Conservation (phyloP, 2,888 invertebrate genomes). For the Cloeon dipterum region DNA sequence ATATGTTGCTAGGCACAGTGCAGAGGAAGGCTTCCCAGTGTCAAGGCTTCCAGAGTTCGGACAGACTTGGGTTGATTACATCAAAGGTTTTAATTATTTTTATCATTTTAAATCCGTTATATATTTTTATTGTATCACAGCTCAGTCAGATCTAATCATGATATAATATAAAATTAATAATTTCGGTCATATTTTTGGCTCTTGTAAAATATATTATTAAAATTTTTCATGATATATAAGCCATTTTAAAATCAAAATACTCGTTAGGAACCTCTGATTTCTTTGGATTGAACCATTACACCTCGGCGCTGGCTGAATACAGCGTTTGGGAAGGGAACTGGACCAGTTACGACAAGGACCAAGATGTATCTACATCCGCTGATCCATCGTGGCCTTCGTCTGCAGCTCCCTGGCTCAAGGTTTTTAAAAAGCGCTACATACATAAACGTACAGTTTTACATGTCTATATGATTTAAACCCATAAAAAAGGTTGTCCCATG, state of each 20-base stretch:
- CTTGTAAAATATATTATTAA: too few species aligned
- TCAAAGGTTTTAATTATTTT: slow-evolving; percentile 15
- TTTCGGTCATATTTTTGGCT: too few species aligned
- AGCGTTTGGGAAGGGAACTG: slow-evolving; percentile 8
- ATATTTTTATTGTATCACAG: background rate
- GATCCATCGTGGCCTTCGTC: slow-evolving; percentile 25
- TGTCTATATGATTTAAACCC: background rate
- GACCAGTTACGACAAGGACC: slow-evolving; percentile 22
- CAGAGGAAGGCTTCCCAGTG: slow-evolving; percentile 27
- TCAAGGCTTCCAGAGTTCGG: slow-evolving; percentile 40
- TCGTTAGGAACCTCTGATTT: slow-evolving; percentile 13
- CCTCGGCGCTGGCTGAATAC: slow-evolving; percentile 7
- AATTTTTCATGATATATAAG: background rate
- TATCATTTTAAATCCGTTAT: too few species aligned
- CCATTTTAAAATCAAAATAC: background rate
- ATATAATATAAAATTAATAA: too few species aligned
- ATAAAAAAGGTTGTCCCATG: slow-evolving; percentile 26
- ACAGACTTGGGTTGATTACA: slow-evolving; percentile 27
- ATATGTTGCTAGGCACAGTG: slow-evolving; percentile 29
- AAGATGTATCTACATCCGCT: slow-evolving; percentile 17
- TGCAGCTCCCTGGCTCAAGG: slow-evolving; percentile 26
- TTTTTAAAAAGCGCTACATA: background rate
- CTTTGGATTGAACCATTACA: slow-evolving; percentile 15
- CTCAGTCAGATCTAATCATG: too few species aligned
- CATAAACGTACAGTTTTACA: background rate